A percentile compares a stretch with the other conserved stretches of the same genome.
Evolutionary conservation across 1,140 invertebrate species (phyloP).

Genomic region (Coelopa frigida): DNA sequence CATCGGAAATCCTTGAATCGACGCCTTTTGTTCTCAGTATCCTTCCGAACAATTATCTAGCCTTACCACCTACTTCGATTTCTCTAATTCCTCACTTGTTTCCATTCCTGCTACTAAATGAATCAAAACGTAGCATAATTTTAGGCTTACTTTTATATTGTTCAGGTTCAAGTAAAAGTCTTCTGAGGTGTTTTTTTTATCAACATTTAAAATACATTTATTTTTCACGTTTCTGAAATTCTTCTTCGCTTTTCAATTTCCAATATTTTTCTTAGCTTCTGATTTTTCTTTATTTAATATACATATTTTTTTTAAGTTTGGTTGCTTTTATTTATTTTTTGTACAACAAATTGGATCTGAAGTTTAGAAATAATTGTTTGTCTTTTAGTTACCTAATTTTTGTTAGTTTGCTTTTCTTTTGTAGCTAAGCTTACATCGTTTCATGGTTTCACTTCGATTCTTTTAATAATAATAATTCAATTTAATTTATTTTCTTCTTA

Average conservation of each 20-base stretch:
- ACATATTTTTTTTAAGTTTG: constrained; percentile 8
- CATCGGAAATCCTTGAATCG: no score
- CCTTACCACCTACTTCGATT: no score
- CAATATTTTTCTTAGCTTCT: constrained; percentile 7
- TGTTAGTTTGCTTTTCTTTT: constrained; percentile 2
- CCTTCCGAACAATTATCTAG: no score
- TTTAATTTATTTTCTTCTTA: background rate
- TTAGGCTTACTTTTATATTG: no score
- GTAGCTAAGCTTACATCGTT: constrained; percentile 9
- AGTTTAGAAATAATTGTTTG: background rate
- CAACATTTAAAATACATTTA: constrained; percentile 21
- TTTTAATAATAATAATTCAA: no score
- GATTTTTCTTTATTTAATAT: constrained; percentile 10
- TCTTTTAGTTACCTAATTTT: background rate
- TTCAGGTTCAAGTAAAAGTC: no score
- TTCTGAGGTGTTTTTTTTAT: constrained; percentile 9
- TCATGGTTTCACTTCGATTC: constrained; percentile 3
- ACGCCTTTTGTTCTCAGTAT: no score
- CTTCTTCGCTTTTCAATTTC: constrained; percentile 8
- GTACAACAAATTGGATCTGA: constrained; percentile 7
- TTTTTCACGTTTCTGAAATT: constrained; percentile 8
- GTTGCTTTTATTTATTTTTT: constrained; percentile 9
- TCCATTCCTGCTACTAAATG: no score
- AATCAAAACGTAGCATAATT: no score
- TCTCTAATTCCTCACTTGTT: no score